Base-by-base conservation (phyloP, 2,888 invertebrate genomes). In the Mellilla xanthometata region DNA sequence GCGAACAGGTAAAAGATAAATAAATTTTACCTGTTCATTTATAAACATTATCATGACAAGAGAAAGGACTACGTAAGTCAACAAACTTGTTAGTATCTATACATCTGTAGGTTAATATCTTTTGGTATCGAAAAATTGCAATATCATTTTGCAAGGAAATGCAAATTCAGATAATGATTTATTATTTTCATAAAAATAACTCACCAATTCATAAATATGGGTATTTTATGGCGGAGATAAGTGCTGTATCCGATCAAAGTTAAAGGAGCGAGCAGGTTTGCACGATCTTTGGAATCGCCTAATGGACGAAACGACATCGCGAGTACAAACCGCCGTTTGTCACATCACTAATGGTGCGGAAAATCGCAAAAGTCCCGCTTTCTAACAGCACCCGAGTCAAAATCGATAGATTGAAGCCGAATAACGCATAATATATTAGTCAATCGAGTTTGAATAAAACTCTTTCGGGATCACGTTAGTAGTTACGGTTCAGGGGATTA, bases 311-410 rank as follows among this genome's bases (percentile, higher is more conserved):
- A 84, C 77, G 83, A 80, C 83, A 81, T 76, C 72, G 72, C 65
- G 76, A 75, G 75, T 81, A 81, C 76, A 79, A 81, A 77, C 74
- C 76, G 66, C 76, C 78, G 81, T 84, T 83, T 81, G 81, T 84
- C 85, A 83, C 78, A 74, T 73, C 71, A 77, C 78, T 82, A 85
- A 86, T 84, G 84, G 82, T 60, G 72, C 65, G 75, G 80, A 81
- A 85, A 86, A 86, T 84, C 82, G 78, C 67, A 62, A 75, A 72
- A 76, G 70, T 76, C 74, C 74, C 79, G 75, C 72, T 75, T 73
- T 72, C 74, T 71, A 73, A 76, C 75, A 71, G 66, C 66, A 72
- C 56, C 68, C 65, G 65, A 72, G 75, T n/a, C 72, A 71, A 72
- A 78, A 75, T 73, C 75, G 72, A 79, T 76, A 68, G 70, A 74